Percentiles rank a stretch among this genome's conserved stretches.
phyloP scores from a whole-genome alignment of 2,113 vertebrate species.

The Hemichromis elongatus region DNA sequence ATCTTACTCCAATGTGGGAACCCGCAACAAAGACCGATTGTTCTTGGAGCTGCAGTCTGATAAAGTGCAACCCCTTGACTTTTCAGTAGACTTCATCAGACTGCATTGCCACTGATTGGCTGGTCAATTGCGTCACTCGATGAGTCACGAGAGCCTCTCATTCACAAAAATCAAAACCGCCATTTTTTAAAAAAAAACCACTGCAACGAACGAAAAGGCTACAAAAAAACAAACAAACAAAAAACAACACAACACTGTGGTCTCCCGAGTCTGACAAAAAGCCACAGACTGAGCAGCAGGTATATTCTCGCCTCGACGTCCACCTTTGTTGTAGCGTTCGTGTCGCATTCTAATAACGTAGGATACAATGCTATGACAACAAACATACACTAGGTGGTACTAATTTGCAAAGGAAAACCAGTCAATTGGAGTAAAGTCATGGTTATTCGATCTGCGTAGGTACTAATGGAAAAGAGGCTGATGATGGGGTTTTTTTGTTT shows the following conservation, averaged over 20 bases:
- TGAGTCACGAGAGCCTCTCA: neutral
- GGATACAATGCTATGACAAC: neutral
- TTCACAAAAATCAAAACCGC: neutral
- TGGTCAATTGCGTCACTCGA: neutral
- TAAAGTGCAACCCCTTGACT: neutral
- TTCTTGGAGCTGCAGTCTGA: neutral
- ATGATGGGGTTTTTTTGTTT: neutral
- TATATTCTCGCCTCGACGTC: neutral
- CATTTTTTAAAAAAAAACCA: neutral
- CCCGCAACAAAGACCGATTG: neutral
- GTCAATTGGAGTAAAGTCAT: neutral
- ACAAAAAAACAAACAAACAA: neutral
- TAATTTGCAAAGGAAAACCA: neutral
- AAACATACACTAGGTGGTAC: neutral
- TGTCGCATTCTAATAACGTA: neutral
- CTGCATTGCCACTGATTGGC: neutral
- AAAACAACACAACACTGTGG: neutral
- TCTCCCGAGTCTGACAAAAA: neutral
- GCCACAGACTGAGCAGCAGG: neutral
- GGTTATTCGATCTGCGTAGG: neutral
- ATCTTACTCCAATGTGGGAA: neutral
- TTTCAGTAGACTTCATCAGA: neutral
- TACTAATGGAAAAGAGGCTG: neutral
- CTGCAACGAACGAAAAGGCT: fast-evolving
- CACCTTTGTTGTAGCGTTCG: neutral